phyloP scores from a whole-genome alignment of 2,888 invertebrate species.

The Torymus tubicola region DNA sequence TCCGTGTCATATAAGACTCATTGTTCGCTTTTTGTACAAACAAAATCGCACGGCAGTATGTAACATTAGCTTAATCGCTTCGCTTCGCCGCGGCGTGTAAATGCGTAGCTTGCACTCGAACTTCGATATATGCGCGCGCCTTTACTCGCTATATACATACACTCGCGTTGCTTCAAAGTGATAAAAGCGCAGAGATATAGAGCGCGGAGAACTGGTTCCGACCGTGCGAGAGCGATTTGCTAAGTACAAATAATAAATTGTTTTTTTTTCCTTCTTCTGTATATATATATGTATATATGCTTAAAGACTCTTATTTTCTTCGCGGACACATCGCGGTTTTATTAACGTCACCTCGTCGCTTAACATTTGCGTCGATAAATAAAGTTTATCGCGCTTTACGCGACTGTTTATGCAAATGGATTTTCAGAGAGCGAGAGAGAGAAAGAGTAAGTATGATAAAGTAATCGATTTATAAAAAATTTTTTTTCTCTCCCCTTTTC shows the following conservation, averaged over 20 bases:
- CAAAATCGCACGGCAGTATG: too few relatives aligned
- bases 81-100: neutral
- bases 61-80: too few relatives aligned
- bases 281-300: too few relatives aligned
- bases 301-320: neutral
- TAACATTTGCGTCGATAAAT: neutral
- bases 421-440: neutral
- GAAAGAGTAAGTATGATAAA: neutral
- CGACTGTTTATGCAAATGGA: neutral
- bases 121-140: too few relatives aligned
- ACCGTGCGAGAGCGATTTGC: neutral
- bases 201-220: constrained; percentile 22
- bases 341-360: neutral
- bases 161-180: neutral
- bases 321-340: neutral
- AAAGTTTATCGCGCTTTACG: neutral
- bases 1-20: too few relatives aligned
- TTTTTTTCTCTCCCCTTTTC: too few relatives aligned
- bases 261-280: neutral
- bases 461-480: too few relatives aligned
- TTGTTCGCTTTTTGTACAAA: too few relatives aligned
- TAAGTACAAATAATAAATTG: constrained; percentile 30
- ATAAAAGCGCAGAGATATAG: constrained; percentile 18
- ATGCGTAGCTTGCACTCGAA: neutral
- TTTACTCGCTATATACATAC: too few relatives aligned